Conservation (phyloP, 2,797 vertebrate species). For the Cetoscarus ocellatus region DNA sequence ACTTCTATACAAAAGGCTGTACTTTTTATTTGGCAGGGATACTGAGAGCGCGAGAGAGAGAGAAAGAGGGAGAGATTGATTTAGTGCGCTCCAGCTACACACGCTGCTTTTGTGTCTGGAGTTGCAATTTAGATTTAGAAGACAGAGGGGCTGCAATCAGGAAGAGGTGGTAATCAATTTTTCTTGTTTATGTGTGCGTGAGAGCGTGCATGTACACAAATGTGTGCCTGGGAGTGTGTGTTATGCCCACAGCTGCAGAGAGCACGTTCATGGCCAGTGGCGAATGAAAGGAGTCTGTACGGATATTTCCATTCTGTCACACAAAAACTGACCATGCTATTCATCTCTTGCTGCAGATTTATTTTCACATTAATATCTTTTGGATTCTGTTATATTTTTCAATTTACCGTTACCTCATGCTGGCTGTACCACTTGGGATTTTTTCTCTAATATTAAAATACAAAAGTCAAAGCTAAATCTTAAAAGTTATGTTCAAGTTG, state of each 20-base stretch:
- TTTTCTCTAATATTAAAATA: too few relatives aligned
- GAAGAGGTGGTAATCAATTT: constrained; percentile 83
- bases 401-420: too few relatives aligned
- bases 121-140: constrained; percentile 85
- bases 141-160: constrained; percentile 83
- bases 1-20: constrained; percentile 51
- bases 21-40: constrained; percentile 61
- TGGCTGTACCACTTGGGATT: too few relatives aligned
- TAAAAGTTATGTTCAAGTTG: too few relatives aligned
- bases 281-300: constrained; percentile 50
- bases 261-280: constrained; percentile 51
- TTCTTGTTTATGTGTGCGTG: constrained; percentile 58
- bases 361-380: background rate
- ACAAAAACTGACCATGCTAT: constrained; percentile 35
- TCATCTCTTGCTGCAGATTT: constrained; percentile 19
- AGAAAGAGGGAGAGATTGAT: constrained; percentile 71
- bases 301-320: constrained; percentile 51
- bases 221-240: constrained; percentile 16
- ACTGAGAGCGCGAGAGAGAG: constrained; percentile 59
- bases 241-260: constrained; percentile 60
- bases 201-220: constrained; percentile 7
- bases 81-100: constrained; percentile 70
- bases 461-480: too few relatives aligned
- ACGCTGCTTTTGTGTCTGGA: constrained; percentile 77
- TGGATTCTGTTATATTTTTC: too few relatives aligned